These are phyloP conservation scores for Otolemur crassicaudatus DNA, from an alignment of 2,797 vertebrate genomes.

Conservation along the genomic window DNA sequence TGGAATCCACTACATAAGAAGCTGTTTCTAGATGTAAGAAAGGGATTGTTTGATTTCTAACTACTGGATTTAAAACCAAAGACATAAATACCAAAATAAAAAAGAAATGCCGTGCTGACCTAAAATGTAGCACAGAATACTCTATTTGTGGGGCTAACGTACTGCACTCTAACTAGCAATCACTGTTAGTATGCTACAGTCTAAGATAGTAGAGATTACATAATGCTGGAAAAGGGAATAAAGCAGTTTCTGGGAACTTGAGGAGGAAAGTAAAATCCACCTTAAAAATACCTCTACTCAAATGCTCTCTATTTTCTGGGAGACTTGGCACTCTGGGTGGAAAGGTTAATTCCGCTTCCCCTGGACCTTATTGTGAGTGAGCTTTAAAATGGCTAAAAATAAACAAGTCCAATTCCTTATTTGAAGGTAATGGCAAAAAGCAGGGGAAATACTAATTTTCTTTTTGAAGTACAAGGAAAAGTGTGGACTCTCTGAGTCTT, in stretches of 20 bases:
- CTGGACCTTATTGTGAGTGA: slow-evolving; percentile 51
- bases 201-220: background rate
- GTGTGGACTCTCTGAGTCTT: background rate
- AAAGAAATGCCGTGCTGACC: background rate
- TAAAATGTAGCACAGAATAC: background rate
- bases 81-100: slow-evolving; percentile 19
- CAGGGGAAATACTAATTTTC: slow-evolving; percentile 36
- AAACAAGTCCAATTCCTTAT: slow-evolving; percentile 36
- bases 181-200: background rate
- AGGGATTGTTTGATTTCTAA: slow-evolving; percentile 18
- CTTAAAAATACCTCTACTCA: background rate
- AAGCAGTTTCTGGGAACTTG: slow-evolving; percentile 51
- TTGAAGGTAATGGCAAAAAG: slow-evolving; percentile 35
- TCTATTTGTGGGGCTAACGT: background rate
- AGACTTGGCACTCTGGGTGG: slow-evolving; percentile 14
- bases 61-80: slow-evolving; percentile 57
- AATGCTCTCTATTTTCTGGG: slow-evolving; percentile 52
- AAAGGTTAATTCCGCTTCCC: slow-evolving; percentile 71
- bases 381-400: slow-evolving; percentile 71
- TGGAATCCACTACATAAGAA: slow-evolving; percentile 15
- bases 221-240: background rate
- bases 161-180: background rate
- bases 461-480: slow-evolving; percentile 32
- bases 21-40: slow-evolving; percentile 40
- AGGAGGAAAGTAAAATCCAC: slow-evolving; percentile 45